Evolutionary conservation across 2,888 invertebrate genomes (phyloP), one percentile per base, ranked within the genome.

Genomic region (Conomelus anceps): DNA sequence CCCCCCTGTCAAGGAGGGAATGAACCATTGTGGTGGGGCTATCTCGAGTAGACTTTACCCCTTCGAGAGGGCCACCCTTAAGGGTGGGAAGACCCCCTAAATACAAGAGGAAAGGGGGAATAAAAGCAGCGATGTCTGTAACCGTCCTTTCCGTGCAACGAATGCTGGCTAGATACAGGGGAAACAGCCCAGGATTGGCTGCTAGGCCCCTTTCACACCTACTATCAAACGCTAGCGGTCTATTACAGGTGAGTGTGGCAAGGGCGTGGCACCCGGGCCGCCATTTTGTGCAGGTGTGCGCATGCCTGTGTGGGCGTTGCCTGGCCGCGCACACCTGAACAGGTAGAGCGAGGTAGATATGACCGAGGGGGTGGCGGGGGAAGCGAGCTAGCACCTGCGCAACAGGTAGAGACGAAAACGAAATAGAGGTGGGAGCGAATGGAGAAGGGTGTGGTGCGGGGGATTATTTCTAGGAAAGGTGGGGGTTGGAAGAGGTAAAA

Each of bases 271-370:
- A 29, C 20, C 85, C 41, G 26, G 84, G 22, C 84, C 91, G 91
- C 91, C 91, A 91, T 90, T 91, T 91, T 91, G 91, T 89, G 23
- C 63, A 63, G 86, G 86, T 24, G 86, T 86, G 86, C 86, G 86
- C 86, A 26, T 24, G 86, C 22, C 26, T 13, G 84, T 89, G 89
- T 89, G 88, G 89, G 88, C 29, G 89, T 24, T 24, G 63, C 91
- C 86, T n/a, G n/a, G n/a, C n/a, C n/a, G 26, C 86, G 17, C 23
- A 22, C 86, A 86, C 86, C 86, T 86, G 86, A 22, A 6, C 86
- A 86, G 86, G 86, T 86, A n/a, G 91, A 91, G 91, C 91, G 90
- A 91, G 91, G 89, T 88, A 34, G 23, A n/a, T n/a, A n/a, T n/a
- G n/a, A 88, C 91, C 90, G 90, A 89, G 90, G 90, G 29, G 86